Base-by-base conservation (phyloP, 2,888 invertebrate genomes). In the Sesia apiformis region DNA sequence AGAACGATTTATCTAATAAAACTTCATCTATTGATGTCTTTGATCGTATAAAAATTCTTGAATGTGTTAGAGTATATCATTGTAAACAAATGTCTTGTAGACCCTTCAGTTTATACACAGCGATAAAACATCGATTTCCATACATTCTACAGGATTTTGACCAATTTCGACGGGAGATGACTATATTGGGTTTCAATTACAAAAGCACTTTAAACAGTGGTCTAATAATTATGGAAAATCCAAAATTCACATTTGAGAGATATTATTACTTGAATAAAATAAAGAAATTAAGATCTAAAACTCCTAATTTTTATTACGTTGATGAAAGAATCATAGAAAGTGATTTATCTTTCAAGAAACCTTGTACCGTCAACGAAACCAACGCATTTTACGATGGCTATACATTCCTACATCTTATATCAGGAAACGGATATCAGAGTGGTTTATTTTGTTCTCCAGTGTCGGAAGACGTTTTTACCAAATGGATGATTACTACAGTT, bases 401-500 rank as follows among this genome's bases (percentile, higher is more conserved):
- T 52, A 55, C 64, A 38, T 67, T 74, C 50, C 71, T 72, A 53
- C 72, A 73, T 64, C 66, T 72, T 8, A 56, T 76, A 46, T 67
- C 75, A 40, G 66, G 57, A 43, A 41, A 54, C 5, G 71, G 72
- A 43, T 65, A 70, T 4, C 56, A 63, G 42, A 63, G 63, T 61
- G 72, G 71, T 43, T 59, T 82, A 56, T 77, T 71, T 56, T 64
- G 64, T 52, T 70, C 65, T 54, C 57, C 67, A 53, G 58, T 65
- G 5, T 61, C 62, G 23, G 60, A 60, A 60, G 60, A 66, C 39
- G 61, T 67, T 51, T 78, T 74, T 43, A 64, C 57, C n/a, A 80
- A 74, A 56, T 83, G 81, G 83, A 51, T 82, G n/a, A 59, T 60
- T 55, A 69, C 75, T 55, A 63, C 76, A 39, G 59, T 81, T 8